Evolutionary conservation across 2,113 vertebrate species (phyloP).

Genomic region (Poecilia latipinna): DNA sequence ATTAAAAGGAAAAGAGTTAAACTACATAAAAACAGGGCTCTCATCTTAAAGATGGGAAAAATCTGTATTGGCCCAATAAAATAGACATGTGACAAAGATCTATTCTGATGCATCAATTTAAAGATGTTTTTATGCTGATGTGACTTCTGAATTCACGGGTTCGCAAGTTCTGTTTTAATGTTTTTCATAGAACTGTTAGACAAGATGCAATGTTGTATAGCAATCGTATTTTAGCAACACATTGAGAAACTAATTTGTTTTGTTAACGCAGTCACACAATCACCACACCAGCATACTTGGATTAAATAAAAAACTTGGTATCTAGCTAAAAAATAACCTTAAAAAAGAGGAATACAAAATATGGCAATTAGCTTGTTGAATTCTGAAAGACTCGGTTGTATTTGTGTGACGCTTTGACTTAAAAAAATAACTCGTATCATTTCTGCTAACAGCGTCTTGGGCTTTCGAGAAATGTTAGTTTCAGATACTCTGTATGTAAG

Average conservation of each 20-base stretch:
- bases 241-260: neutral
- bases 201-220: neutral
- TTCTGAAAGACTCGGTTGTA: slow-evolving; percentile 6
- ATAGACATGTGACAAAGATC: no score
- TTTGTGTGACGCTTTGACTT: slow-evolving; percentile 44
- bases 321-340: neutral
- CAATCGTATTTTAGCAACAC: neutral
- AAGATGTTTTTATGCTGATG: no score
- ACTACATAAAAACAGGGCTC: no score
- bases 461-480: slow-evolving; percentile 40
- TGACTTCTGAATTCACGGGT: no score
- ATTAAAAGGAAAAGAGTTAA: no score
- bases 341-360: neutral
- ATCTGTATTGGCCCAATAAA: no score
- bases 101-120: no score
- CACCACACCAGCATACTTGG: neutral
- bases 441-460: slow-evolving; percentile 27
- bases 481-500: slow-evolving; percentile 67
- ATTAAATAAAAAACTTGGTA: neutral
- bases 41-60: no score
- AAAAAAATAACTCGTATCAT: slow-evolving; percentile 34
- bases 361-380: neutral
- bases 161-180: no score
- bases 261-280: neutral
- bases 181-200: no score